Conservation (phyloP, 2,888 invertebrate species). For the Meta bourneti region DNA sequence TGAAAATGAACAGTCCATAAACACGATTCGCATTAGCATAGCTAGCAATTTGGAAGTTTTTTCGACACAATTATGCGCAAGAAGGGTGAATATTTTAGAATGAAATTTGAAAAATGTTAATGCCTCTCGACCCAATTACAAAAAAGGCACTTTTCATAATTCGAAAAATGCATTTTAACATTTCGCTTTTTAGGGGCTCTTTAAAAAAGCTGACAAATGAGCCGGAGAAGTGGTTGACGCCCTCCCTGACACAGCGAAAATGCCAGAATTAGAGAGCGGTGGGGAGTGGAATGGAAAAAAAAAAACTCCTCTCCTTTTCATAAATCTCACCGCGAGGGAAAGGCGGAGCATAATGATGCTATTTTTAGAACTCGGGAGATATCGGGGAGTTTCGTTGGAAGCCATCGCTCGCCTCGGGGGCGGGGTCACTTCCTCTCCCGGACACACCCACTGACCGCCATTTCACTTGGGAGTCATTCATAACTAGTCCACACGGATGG, state of each 20-base stretch:
- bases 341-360: constrained; percentile 54
- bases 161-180: background rate
- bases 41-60: background rate
- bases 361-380: constrained; percentile 53
- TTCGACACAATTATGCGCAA: background rate
- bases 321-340: constrained; percentile 2
- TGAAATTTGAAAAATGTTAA: background rate
- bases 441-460: constrained; percentile 26
- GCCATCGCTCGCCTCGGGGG: constrained; percentile 18
- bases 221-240: background rate
- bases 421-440: background rate
- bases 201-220: background rate
- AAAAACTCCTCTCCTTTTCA: constrained; percentile 34
- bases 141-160: background rate
- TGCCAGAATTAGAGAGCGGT: background rate
- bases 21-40: background rate
- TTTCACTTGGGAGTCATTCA: background rate
- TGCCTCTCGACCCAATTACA: background rate
- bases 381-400: background rate
- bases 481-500: background rate
- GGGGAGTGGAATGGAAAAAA: constrained; percentile 7
- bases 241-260: constrained; percentile 2
- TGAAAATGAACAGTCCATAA: no score
- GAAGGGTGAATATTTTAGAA: background rate
- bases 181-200: background rate